Evolutionary conservation across 2,113 vertebrate species (phyloP), one percentile per base, ranked within the genome.

Genomic region (Montifringilla adamsi): DNA sequence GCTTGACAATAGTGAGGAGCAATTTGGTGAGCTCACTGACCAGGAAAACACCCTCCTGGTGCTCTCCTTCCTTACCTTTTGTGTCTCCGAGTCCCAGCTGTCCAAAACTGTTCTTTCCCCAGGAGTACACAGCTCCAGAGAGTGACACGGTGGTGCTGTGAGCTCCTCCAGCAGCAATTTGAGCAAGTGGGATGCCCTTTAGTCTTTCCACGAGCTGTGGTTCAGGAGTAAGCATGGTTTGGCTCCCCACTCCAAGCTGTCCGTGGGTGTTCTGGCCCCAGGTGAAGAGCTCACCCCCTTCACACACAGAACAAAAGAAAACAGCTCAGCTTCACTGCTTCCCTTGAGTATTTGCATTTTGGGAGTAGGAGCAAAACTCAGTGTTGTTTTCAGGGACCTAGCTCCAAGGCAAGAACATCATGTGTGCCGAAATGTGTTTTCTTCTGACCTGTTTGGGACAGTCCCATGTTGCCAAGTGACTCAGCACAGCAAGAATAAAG

Each of bases 71-170:
- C 86, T 95, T 95, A 99, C 99, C 98, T 97, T 98, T 78, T 4
- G 97, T 98, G 85, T 99, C 98, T 96, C 98, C 98, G 1, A 99
- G 98, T 64, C 99, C 99, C 83, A 99, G 98, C 79, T 99, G 99
- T 43, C 99, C 99, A 30, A 95, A 98, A 82, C 95, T 69, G 69
- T 99, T 99, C 95, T 98, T 99, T 79, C 99, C 99, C 99, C 99
- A 99, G 13, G 98, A 98, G 53, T 98, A 99, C 31, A 99, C 97
- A 7, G 98, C 98, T 81, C 99, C 99, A 4, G 99, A 99, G 82
- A 99, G 96, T 13, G 99, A 99, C 75, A 99, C 97, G 2, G 96
- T 97, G 11, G 97, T 87, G 67, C 98, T 99, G 97, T 99, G 99
- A 96, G 98, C 98, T 91, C 98, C 98, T 85, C 99, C 99, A 2